A percentile compares a stretch with the other conserved stretches of the same genome.
phyloP scores from a whole-genome alignment of 2,888 invertebrate species.

The Trissoscelio sp. region DNA sequence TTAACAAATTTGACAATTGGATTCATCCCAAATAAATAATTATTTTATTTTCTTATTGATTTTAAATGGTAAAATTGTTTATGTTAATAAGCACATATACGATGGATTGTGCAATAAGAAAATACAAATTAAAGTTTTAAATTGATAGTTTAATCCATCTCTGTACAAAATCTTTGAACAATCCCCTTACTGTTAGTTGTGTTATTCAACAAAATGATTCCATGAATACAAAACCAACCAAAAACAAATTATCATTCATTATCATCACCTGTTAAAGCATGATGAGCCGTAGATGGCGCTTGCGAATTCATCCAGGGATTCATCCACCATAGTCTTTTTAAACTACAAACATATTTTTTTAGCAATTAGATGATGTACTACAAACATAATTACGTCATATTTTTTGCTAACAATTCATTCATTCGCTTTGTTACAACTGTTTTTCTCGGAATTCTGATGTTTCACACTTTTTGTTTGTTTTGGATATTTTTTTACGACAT shows the following conservation, averaged over 20 bases:
- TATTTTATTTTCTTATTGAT: no score
- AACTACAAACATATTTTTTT: constrained; percentile 1
- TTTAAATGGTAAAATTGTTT: no score
- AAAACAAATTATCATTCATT: constrained; percentile 10
- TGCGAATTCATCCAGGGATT: constrained; percentile 35
- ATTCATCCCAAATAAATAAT: no score
- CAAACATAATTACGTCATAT: not conserved
- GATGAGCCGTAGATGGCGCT: constrained; percentile 60
- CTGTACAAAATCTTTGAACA: constrained; percentile 12
- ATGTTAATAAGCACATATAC: no score
- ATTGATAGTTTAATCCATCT: constrained; percentile 30
- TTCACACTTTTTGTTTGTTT: constrained; percentile 18
- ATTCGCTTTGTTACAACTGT: constrained; percentile 33
- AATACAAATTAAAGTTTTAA: no score
- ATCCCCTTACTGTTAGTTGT: constrained; percentile 30
- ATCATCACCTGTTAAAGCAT: constrained; percentile 45
- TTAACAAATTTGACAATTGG: no score
- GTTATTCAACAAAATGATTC: not conserved
- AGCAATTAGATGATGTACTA: not conserved
- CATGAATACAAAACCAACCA: not conserved
- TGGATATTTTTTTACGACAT: constrained; percentile 25
- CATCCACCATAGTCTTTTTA: constrained; percentile 34
- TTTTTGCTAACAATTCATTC: constrained; percentile 11
- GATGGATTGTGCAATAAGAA: no score
- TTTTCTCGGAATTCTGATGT: constrained; percentile 10